These are phyloP conservation scores for Pomacea canaliculata DNA, from an alignment of 2,888 invertebrate genomes.

Conservation along the genomic window DNA sequence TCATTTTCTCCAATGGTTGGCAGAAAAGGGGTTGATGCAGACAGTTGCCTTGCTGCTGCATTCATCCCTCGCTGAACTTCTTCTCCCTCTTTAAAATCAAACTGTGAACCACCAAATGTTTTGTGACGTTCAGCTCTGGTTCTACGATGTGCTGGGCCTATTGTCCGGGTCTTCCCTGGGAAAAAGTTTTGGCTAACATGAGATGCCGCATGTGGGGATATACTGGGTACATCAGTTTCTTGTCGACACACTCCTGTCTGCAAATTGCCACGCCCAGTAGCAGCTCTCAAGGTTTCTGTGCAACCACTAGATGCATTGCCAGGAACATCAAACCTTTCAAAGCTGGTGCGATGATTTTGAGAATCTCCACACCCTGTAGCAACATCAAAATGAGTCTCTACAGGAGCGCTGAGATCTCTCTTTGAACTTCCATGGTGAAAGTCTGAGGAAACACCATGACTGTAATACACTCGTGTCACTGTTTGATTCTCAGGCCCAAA, in stretches of 20 bases:
- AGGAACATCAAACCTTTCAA: constrained; percentile 19
- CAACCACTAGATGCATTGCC: not conserved
- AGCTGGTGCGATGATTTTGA: constrained; percentile 23
- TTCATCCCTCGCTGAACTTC: not conserved
- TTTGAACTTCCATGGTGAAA: constrained; percentile 44
- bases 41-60: constrained; percentile 4
- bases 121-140: constrained; percentile 8
- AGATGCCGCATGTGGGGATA: not conserved
- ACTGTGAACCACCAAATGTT: constrained; percentile 13
- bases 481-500: constrained; percentile 63
- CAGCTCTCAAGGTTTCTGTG: not conserved
- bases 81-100: not conserved
- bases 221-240: not conserved
- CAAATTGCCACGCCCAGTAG: constrained; percentile 2
- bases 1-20: constrained; percentile 1
- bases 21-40: constrained; percentile 4
- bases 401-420: constrained; percentile 35
- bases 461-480: constrained; percentile 59
- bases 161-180: not conserved
- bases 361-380: constrained; percentile 1
- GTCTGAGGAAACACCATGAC: constrained; percentile 53
- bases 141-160: constrained; percentile 5
- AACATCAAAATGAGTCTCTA: constrained; percentile 55
- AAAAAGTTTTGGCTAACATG: not conserved
- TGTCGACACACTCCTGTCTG: not conserved